Conservation (phyloP, 1,140 invertebrate species). For the Lasioglossum baleicum region DNA sequence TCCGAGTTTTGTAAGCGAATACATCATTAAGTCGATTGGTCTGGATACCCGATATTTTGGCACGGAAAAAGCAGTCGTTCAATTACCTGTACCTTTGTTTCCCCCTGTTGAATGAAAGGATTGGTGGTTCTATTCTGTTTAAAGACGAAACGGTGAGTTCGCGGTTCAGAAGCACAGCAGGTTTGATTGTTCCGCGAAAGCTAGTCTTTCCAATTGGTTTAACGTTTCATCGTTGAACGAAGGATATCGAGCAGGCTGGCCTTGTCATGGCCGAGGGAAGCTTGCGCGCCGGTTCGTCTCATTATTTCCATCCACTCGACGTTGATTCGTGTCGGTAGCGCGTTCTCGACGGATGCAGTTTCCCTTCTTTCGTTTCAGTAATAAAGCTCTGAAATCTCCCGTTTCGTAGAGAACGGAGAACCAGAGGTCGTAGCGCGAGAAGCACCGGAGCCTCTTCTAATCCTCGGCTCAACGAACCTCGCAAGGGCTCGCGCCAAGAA, state of each 20-base stretch:
- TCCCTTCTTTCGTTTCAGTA: slow-evolving; percentile 25
- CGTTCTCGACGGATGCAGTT: not conserved
- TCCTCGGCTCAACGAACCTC: slow-evolving; percentile 26
- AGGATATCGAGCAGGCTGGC: not conserved
- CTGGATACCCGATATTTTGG: too few species aligned
- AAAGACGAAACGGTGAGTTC: too few species aligned
- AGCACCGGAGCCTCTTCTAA: slow-evolving; percentile 37
- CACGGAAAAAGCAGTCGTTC: too few species aligned
- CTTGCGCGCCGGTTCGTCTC: not conserved
- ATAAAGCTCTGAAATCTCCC: slow-evolving; percentile 34
- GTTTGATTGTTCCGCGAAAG: too few species aligned
- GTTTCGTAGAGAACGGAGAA: not conserved
- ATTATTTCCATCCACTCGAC: slow-evolving; percentile 5
- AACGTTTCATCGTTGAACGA: not conserved
- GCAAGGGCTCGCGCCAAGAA: slow-evolving; percentile 4
- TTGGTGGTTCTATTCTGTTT: too few species aligned
- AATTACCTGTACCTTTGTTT: too few species aligned
- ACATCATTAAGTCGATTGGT: too few species aligned
- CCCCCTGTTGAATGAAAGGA: too few species aligned
- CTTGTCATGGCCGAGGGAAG: not conserved
- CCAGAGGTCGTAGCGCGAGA: not conserved
- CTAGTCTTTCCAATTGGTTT: not conserved
- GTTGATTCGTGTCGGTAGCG: not conserved
- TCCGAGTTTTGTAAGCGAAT: too few species aligned
- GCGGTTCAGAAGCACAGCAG: too few species aligned